Evolutionary conservation across 2,888 invertebrate genomes (phyloP), one percentile per base, ranked within the genome.

Genomic region (Ornithoptera priamus): DNA sequence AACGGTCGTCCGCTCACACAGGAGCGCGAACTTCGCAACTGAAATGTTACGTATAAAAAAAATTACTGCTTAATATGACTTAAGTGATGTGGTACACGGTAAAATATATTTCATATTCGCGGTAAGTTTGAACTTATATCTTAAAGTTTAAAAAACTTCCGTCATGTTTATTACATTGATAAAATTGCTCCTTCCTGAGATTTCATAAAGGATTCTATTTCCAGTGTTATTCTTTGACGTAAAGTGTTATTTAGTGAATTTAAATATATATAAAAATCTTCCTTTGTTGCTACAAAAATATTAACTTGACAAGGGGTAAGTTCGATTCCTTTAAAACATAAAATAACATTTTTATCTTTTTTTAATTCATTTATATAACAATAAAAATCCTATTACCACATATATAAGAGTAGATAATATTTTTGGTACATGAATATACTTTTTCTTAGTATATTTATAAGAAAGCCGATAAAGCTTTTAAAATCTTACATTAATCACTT

Each of bases 21-120:
- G 39, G 17, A 18, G n/a, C 39, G 68, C 39, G 61, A 69, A 69
- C 56, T 65, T 65, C 50, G 22, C 10, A 15, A 7, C 22, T 58
- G 18, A 24, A 24, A 63, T 64, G 61, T 62, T 69, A 62, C 69
- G 65, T 65, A 57, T 46, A 30, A 50, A 60, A 68, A 63, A 57
- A n/a, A 62, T 20, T 24, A 12, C 36, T 30, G 30, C 5, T 30
- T 50, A n/a, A 42, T 12, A 50, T 42, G 15, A 62, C 39, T 57
- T 42, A 24, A 39, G 64, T 65, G 56, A 57, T 61, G 53, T 64
- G 46, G 39, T 61, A 20, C 15, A 20, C 15, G 24, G 56, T 56
- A 46, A 24, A 61, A 30, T 65, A 42, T 20, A 56, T 7, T 24
- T 65, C 59, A 20, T n/a, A 65, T 65, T 61, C 65, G 42, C 56